Evolutionary conservation across 1,140 invertebrate genomes (phyloP), one percentile per base, ranked within the genome.

Genomic region (Chrysoperla carnea): DNA sequence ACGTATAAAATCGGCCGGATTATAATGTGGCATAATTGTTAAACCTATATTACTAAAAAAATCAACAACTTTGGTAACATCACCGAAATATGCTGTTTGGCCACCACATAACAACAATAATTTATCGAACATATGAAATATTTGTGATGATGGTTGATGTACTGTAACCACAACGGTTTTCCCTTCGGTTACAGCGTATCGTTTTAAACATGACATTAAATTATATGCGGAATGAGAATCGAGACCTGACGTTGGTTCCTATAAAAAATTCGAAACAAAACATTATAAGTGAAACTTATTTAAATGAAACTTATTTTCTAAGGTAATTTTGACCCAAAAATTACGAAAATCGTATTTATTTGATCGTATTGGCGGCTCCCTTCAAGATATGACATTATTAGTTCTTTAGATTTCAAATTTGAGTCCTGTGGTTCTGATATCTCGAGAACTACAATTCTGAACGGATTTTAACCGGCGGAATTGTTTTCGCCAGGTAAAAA

Each of bases 1-100:
- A 88, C 84, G 64, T 52, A 88, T 83, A 59, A 87, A 87, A 60
- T 89, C 84, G 1, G 84, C 85, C 14, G 84, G 84, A 65, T 88
- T 88, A 56, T 87, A 88, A 59, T 87, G 78, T 4, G 78, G 75
- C 51, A 78, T 67, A 46, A 87, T 75, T 36, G 75, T 70, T 35
- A 86, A 70, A 42, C 81, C 83, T 39, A 86, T 70, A 43, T 66
- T 68, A 46, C 71, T 70, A 53, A 89, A 88, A 56, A 84, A 84
- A 46, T 81, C 71, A 14, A 84, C 73, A 39, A 86, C 79, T 55
- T 79, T 75, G 42, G 72, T 64, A n/a, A 76, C 74, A 46, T 78
- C 69, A 3, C 84, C 85, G 58, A 82, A 86, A 57, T 85, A 89
- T 1, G 81, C 82, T 29, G 83, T 79, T 53, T 81, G 72, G 35